Base-by-base conservation (phyloP, 2,888 invertebrate genomes). In the Eilema griseolum region DNA sequence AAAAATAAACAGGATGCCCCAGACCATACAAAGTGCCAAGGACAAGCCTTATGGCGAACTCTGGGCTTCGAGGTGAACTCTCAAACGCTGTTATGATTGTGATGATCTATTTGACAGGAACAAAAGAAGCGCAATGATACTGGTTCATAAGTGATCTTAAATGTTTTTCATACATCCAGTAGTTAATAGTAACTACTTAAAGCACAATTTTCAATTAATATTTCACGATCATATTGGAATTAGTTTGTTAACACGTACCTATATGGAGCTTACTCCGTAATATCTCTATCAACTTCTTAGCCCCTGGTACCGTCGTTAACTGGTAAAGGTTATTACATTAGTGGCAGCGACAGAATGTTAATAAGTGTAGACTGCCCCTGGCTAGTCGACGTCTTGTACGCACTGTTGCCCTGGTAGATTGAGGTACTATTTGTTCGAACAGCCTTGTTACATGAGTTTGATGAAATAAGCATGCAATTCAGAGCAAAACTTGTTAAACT, bases 351-450 rank as follows among this genome's bases (percentile, higher is more conserved):
- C 71, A 76, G 78, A 81, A 79, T 83, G 62, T 74, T 83, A 79
- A 82, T 79, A 68, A 41, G 74, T 68, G 70, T 59, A 78, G 81
- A 79, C 73, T 71, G 83, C 83, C 82, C 69, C 73, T 70, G 71
- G 83, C 76, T 37, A 61, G 41, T 37, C 72, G 69, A 81, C 76
- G 65, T 77, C 75, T 83, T 73, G 33, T 63, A 69, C 68, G 52
- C 63, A 70, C 66, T 76, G 72, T 33, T 63, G 28, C 59, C 73
- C 68, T 76, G 56, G 74, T 77, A 75, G 63, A 52, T 16, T 12
- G 52, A 52, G 23, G 24, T 80, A 80, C 71, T 72, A 77, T 74
- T 70, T 75, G 73, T 66, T 67, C 37, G 11, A 61, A 41, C 57
- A 46, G 16, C 16, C 46, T 46, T 20, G 46, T 7, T 7, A 7